Evolutionary conservation across 2,113 vertebrate genomes (phyloP).

Genomic region (Sphaerodactylus townsendi): DNA sequence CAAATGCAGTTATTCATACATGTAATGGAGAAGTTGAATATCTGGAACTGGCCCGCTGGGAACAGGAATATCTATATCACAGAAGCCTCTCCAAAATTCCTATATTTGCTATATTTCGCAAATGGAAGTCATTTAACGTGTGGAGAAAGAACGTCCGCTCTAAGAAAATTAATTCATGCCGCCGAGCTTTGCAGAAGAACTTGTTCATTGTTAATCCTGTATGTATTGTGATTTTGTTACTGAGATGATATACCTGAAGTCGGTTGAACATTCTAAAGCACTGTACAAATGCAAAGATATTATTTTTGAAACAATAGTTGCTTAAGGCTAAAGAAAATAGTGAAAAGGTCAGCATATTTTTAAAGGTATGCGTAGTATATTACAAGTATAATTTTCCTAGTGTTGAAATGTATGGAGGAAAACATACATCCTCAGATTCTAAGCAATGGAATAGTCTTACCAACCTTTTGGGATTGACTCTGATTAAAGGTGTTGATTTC

Average conservation of each 20-base stretch:
- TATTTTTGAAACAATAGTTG: background rate
- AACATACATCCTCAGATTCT: background rate
- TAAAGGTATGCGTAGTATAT: background rate
- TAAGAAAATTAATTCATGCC: conserved; percentile 74
- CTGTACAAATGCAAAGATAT: background rate
- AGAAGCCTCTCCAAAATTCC: conserved; percentile 77
- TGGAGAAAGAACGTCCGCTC: conserved; percentile 81
- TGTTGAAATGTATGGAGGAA: background rate
- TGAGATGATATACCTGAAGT: background rate
- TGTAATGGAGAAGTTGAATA: conserved; percentile 64
- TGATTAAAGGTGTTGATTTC: too few species aligned
- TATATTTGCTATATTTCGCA: conserved; percentile 81
- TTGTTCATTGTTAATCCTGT: conserved; percentile 82
- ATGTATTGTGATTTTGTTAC: conserved; percentile 52
- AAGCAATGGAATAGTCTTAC: background rate
- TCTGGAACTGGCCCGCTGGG: conserved; percentile 73
- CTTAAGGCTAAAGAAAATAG: background rate
- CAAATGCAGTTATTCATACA: conserved; percentile 68
- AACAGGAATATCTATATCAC: conserved; percentile 76
- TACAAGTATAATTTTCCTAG: background rate
- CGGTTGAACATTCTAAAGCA: background rate
- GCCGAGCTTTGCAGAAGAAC: conserved; percentile 64
- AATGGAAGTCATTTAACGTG: conserved; percentile 80
- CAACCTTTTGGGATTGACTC: too few species aligned
- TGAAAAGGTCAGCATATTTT: background rate